phyloP scores from a whole-genome alignment of 92 coral and sea anemone species.

The Palythoa caribaeorum region DNA sequence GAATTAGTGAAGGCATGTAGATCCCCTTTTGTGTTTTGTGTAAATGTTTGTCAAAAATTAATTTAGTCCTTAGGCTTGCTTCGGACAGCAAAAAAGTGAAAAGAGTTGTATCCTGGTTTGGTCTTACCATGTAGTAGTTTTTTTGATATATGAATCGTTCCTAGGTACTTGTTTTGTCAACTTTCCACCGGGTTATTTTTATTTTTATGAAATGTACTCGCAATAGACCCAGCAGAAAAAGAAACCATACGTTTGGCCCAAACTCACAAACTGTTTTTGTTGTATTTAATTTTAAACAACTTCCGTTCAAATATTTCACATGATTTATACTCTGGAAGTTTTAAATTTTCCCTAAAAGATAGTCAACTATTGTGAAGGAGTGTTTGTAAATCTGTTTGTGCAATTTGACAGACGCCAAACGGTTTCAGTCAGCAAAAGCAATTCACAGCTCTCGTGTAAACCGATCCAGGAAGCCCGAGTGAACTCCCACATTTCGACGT shows the following conservation, averaged over 20 bases:
- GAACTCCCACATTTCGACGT: conserved; percentile 32
- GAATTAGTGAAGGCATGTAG: background rate
- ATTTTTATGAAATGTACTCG: too few relatives aligned
- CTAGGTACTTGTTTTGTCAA: background rate
- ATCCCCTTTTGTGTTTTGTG: conserved; percentile 9
- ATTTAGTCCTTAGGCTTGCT: background rate
- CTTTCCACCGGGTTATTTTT: too few relatives aligned
- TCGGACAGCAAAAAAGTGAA: background rate
- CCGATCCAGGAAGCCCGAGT: conserved; percentile 40
- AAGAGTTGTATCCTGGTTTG: background rate
- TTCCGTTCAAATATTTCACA: background rate
- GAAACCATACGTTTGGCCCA: background rate
- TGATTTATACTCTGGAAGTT: background rate
- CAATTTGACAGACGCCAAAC: background rate
- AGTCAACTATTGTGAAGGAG: background rate
- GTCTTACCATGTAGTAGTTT: background rate
- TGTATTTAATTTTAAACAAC: too few relatives aligned
- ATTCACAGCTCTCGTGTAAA: conserved; percentile 3
- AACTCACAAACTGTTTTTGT: background rate
- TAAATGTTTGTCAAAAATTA: background rate
- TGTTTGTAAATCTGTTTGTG: background rate
- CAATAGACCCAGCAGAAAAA: too few relatives aligned
- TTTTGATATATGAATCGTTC: background rate
- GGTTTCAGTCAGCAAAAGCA: background rate
- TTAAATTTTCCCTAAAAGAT: background rate